Conservation (phyloP, 1,140 invertebrate genomes). For the Drosophila pallidifrons region DNA sequence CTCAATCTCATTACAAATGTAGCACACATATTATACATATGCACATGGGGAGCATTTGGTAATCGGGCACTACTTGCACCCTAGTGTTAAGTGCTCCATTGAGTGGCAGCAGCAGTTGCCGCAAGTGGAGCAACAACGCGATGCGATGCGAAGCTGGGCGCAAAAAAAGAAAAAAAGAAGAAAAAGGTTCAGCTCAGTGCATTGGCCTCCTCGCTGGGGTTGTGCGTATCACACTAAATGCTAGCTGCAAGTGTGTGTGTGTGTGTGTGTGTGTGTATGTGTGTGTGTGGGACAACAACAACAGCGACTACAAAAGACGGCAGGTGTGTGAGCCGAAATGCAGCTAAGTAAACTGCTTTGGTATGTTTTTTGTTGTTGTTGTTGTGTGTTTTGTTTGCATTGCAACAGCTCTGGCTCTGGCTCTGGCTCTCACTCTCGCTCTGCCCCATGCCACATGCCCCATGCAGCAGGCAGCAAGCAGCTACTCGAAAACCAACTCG, state of each 20-base stretch:
- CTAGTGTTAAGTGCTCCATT: slow-evolving; percentile 6
- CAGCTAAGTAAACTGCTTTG: slow-evolving; percentile 54
- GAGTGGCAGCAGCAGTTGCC: neutral
- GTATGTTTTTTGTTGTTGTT: slow-evolving; percentile 10
- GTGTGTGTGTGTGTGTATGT: slow-evolving; percentile 20
- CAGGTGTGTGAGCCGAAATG: slow-evolving; percentile 47
- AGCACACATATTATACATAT: neutral
- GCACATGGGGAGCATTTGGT: neutral
- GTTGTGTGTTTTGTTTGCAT: slow-evolving; percentile 48
- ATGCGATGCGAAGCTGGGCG: too few relatives aligned
- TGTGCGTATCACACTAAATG: neutral
- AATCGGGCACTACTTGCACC: neutral
- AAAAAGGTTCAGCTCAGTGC: slow-evolving; percentile 30
- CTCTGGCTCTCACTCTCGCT: neutral
- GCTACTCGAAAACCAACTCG: slow-evolving; percentile 30
- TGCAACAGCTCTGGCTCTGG: slow-evolving; percentile 23
- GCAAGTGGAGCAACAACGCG: slow-evolving; percentile 15
- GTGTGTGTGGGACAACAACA: slow-evolving; percentile 16
- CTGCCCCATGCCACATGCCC: slow-evolving; percentile 2
- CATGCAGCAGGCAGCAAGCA: neutral
- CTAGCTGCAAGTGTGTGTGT: neutral
- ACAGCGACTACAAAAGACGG: slow-evolving; percentile 22
- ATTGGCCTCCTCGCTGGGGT: slow-evolving; percentile 28
- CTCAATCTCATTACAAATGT: too few relatives aligned
- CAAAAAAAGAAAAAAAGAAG: neutral